phyloP scores from a whole-genome alignment of 2,797 vertebrate species.

The Erithacus rubecula region DNA sequence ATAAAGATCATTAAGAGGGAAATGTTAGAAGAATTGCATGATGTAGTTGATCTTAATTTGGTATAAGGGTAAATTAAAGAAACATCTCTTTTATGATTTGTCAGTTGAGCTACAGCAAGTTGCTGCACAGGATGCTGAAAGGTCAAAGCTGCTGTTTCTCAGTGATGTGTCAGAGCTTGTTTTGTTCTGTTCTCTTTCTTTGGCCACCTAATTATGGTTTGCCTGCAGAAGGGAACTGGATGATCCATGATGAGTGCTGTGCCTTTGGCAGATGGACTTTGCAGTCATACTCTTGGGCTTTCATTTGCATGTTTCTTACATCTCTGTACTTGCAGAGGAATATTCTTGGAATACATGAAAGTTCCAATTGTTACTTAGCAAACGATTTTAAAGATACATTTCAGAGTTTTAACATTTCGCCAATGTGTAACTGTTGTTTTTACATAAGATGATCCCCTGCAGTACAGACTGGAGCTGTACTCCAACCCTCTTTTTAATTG shows the following conservation, averaged over 20 bases:
- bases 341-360: not conserved
- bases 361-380: not conserved
- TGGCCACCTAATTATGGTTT: not conserved
- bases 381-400: not conserved
- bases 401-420: not conserved
- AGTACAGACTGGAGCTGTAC: not conserved
- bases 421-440: not conserved
- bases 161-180: not conserved
- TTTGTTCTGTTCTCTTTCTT: conserved; percentile 31
- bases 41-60: not conserved
- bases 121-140: conserved; percentile 3
- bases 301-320: not conserved
- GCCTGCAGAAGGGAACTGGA: not conserved
- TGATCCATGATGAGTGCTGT: not conserved
- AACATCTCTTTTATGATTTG: not conserved
- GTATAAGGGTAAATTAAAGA: not conserved
- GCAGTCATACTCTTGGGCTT: not conserved
- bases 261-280: conserved; percentile 2
- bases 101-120: not conserved
- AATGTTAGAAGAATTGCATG: not conserved
- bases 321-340: not conserved
- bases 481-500: not conserved
- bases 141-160: not conserved
- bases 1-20: not conserved
- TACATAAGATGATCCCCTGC: not conserved